Base-by-base conservation (phyloP, 2,113 vertebrate genomes). In the Montifringilla adamsi region DNA sequence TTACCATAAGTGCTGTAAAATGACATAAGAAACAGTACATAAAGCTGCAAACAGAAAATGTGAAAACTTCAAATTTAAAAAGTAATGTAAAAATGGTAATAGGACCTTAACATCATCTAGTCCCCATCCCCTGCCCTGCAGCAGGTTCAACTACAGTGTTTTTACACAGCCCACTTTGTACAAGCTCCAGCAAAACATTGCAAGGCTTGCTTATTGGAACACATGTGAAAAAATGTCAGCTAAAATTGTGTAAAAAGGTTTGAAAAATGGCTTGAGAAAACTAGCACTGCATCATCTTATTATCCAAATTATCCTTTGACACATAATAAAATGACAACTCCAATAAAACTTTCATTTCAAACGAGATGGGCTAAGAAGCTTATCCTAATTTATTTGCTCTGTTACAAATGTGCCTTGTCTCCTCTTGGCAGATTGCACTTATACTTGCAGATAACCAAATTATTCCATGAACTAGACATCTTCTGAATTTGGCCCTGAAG, bases 231-330 rank as follows among this genome's bases (percentile, higher is more conserved):
- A 90, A 84, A 39, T 1, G 5, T 27, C 64, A 84, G 41, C 55
- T 93, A 83, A 47, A 89, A 62, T 14, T 55, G 6, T 49, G 44
- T 62, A 28, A 83, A 76, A 85, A 87, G 11, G 15, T 60, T 26
- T 4, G 13, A 77, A 90, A 94, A 84, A 89, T 13, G 2, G 11
- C 22, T 94, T 56, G 13, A 94, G 39, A 89, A 90, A 77, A 86
- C 13, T 37, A 64, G 50, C 6, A 37, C 13, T 62, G 10, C 35
- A 67, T 39, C 33, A 67, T 55, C 43, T 73, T 90, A 67, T 84
- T 91, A 94, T 31, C 50, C 35, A 92, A 92, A 94, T 90, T 81
- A 90, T 90, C 33, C 74, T 47, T 74, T 77, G 43, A 88, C 75
- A 84, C 10, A 2, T 58, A 90, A 90, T 39, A 73, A 93, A 95